Evolutionary conservation across 2,888 invertebrate species (phyloP).

Genomic region (Lepidocyrtoides sp.): DNA sequence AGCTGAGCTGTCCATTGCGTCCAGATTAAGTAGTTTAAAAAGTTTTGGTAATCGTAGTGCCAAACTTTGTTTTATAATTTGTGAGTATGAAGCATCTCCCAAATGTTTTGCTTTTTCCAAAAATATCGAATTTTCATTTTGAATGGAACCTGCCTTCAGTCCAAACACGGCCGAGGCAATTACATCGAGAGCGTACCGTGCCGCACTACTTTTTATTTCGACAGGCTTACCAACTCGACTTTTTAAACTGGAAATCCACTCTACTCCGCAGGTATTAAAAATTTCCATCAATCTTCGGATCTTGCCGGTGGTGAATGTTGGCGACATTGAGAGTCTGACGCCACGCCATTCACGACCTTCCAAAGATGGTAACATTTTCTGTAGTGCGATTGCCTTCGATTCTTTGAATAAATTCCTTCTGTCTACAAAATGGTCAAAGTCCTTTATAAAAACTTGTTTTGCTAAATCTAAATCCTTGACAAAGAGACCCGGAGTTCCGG

Average conservation of each 20-base stretch:
- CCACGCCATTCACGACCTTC: constrained; percentile 40
- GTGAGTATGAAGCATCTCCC: neutral
- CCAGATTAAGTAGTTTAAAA: neutral
- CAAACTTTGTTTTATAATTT: constrained; percentile 4
- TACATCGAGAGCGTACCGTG: constrained; percentile 35
- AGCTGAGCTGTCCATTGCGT: neutral
- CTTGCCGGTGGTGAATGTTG: constrained; percentile 50
- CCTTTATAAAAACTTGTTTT: constrained; percentile 43
- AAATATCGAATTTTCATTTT: constrained; percentile 27
- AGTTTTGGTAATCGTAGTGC: constrained; percentile 23
- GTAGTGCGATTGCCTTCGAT: neutral
- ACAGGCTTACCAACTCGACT: neutral
- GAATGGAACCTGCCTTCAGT: constrained; percentile 22
- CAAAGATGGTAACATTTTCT: constrained; percentile 37
- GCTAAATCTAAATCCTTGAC: constrained; percentile 59
- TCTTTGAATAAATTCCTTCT: constrained; percentile 22
- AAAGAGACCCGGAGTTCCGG: neutral
- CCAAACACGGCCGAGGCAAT: constrained; percentile 68
- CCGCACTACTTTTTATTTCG: neutral
- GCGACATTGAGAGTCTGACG: constrained; percentile 13
- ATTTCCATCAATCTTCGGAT: constrained; percentile 19
- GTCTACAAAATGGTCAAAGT: constrained; percentile 71
- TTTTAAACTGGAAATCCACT: neutral
- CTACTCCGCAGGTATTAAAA: constrained; percentile 7
- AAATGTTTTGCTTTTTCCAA: neutral